A percentile compares a stretch with the other conserved stretches of the same genome.
Conservation (phyloP, 2,113 vertebrate genomes). For the Rallus limicola region DNA sequence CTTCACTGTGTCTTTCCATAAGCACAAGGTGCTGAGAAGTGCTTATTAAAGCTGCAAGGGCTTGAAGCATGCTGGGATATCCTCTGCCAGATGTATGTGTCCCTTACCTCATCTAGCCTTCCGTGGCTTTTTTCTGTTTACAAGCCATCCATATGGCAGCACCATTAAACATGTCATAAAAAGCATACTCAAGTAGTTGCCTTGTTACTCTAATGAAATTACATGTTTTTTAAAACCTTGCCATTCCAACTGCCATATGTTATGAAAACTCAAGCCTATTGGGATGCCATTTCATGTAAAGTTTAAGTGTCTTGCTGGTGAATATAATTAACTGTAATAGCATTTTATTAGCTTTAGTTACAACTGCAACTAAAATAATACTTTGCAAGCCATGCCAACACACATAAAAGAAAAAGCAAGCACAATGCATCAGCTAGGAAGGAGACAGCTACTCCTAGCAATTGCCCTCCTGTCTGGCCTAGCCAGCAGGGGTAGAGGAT, state of each 20-base stretch:
- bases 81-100: conserved; percentile 12
- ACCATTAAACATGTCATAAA: conserved; percentile 31
- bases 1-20: neutral
- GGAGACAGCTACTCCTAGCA: conserved; percentile 38
- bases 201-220: conserved; percentile 58
- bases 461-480: conserved; percentile 47
- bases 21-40: neutral
- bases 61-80: neutral
- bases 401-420: conserved; percentile 39
- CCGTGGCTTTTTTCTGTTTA: neutral
- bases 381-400: conserved; percentile 14
- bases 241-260: conserved; percentile 24
- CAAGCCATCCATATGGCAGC: conserved; percentile 36
- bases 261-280: conserved; percentile 37
- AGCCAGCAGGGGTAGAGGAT: conserved; percentile 36
- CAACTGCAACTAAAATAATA: neutral
- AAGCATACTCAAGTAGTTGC: conserved; percentile 16
- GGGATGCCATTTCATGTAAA: conserved; percentile 60
- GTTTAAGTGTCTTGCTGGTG: conserved; percentile 34
- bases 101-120: conserved; percentile 20
- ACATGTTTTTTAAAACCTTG: conserved; percentile 49
- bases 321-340: conserved; percentile 65
- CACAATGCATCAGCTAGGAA: conserved; percentile 10
- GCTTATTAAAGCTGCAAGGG: conserved; percentile 1
- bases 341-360: conserved; percentile 65